Base-by-base conservation (phyloP, 2,888 invertebrate genomes). In the Polyommatus icarus region DNA sequence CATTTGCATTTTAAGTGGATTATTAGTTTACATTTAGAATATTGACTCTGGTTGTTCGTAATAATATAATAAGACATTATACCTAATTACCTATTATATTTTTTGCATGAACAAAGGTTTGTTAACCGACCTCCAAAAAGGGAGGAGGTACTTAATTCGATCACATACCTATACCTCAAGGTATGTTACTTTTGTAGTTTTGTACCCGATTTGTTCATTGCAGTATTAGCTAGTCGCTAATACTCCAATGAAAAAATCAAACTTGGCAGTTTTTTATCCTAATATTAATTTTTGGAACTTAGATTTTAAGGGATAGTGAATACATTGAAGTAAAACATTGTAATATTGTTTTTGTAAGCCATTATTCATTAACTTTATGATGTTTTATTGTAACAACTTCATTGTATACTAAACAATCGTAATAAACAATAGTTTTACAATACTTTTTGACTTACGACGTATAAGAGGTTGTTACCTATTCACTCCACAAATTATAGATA, bases 1-100 rank as follows among this genome's bases (percentile, higher is more conserved):
- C 46, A 67, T 67, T 67, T 67, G 67, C 67, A 67, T 67, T 67
- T 67, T 32, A 67, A 67, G 67, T 67, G 67, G 29, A 67, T 67
- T 67, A 29, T 67, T 29, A 32, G 32, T 67, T 67, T 67, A 24
- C 20, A 59, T 24, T 29, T 29, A 6, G 15, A 67, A 67, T 67
- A 29, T 67, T 67, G 29, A 61, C 24, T 12, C 24, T 12, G 24
- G 18, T 59, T 8, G 20, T 59, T 59, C 20, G 20, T 20, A 59
- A 59, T 20, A 59, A 20, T 20, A 18, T 24, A 1, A n/a, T n/a
- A n/a, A 18, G 2, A 57, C n/a, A 59, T 59, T 20, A n/a, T 59
- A 59, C 24, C 24, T 24, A 24, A 24, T 24, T 24, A 24, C 24
- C 24, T 24, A 59, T 59, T 59, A 59, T 8, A 59, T 59, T n/a